These are phyloP conservation scores for Acronicta psi DNA, from an alignment of 2,888 invertebrate species.

Conservation along the genomic window DNA sequence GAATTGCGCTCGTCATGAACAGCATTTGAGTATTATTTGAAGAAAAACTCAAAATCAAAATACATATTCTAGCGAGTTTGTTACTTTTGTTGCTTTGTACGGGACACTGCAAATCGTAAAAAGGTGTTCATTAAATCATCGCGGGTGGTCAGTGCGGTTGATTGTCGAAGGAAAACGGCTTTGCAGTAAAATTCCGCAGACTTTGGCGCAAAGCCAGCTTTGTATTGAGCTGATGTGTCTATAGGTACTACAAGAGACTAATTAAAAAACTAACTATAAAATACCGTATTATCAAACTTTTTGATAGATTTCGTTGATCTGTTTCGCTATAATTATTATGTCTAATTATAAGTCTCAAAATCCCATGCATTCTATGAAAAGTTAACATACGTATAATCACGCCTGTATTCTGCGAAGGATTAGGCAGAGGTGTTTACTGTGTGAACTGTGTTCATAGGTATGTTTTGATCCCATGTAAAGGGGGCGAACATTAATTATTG, in stretches of 20 bases:
- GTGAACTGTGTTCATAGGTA: too few species aligned
- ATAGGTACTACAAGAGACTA: constrained; percentile 22
- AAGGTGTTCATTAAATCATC: constrained; percentile 47
- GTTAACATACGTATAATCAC: too few species aligned
- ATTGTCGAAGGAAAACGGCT: constrained; percentile 54
- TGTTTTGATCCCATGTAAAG: too few species aligned
- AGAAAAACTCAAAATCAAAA: background rate
- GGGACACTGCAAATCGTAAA: constrained; percentile 38
- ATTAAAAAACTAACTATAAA: constrained; percentile 28
- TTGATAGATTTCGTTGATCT: constrained; percentile 10
- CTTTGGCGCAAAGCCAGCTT: constrained; percentile 57
- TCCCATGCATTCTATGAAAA: constrained; percentile 14
- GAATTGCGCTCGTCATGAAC: constrained; percentile 6
- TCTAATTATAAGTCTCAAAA: constrained; percentile 7
- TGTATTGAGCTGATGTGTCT: constrained; percentile 25
- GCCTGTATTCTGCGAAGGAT: too few species aligned
- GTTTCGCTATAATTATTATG: constrained; percentile 9
- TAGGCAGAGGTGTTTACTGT: too few species aligned
- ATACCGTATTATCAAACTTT: constrained; percentile 5
- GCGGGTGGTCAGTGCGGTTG: constrained; percentile 51
- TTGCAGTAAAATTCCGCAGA: constrained; percentile 59
- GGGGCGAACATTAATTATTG: too few species aligned
- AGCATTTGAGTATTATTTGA: constrained; percentile 4
- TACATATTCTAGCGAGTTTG: background rate
- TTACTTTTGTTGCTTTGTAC: constrained; percentile 29